phyloP scores from a whole-genome alignment of 2,888 invertebrate genomes.

The Drosophila peninsularis region DNA sequence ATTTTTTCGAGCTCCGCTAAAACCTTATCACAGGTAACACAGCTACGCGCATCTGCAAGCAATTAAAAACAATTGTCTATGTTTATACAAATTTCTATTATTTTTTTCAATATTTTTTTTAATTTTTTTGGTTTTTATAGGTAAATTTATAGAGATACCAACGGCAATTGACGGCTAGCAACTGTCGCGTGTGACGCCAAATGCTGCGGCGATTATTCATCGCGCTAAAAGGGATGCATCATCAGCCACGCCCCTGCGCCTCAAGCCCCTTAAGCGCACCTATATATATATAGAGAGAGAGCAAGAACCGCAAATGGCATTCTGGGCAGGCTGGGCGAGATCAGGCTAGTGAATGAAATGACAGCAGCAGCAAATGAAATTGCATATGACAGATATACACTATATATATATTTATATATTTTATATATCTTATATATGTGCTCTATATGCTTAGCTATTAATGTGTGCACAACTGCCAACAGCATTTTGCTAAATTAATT shows the following conservation, averaged over 20 bases:
- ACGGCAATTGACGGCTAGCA: conserved; percentile 72
- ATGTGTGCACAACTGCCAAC: conserved; percentile 70
- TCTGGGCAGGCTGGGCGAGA: conserved; percentile 40
- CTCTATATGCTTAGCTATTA: conserved; percentile 51
- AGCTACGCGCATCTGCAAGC: conserved; percentile 93
- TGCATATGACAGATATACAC: conserved; percentile 23
- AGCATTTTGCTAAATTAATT: conserved; percentile 80
- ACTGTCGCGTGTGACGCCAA: conserved; percentile 76
- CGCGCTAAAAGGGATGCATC: conserved; percentile 62
- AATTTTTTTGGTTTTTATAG: not conserved
- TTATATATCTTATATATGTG: conserved; percentile 7
- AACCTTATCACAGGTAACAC: conserved; percentile 96
- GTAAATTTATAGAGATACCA: conserved; percentile 56
- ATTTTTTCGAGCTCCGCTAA: conserved; percentile 96
- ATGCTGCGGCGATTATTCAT: conserved; percentile 75
- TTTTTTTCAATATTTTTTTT: not conserved
- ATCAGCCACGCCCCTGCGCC: conserved; percentile 36
- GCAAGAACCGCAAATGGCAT: conserved; percentile 61
- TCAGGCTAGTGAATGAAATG: conserved; percentile 75
- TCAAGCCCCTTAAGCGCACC: not conserved
- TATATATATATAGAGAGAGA: conserved; percentile 28
- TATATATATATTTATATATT: conserved; percentile 8
- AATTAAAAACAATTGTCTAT: conserved; percentile 19
- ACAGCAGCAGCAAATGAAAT: conserved; percentile 64
- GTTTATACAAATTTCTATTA: not conserved